phyloP scores from a whole-genome alignment of 2,888 invertebrate genomes.

The Melieria picta region DNA sequence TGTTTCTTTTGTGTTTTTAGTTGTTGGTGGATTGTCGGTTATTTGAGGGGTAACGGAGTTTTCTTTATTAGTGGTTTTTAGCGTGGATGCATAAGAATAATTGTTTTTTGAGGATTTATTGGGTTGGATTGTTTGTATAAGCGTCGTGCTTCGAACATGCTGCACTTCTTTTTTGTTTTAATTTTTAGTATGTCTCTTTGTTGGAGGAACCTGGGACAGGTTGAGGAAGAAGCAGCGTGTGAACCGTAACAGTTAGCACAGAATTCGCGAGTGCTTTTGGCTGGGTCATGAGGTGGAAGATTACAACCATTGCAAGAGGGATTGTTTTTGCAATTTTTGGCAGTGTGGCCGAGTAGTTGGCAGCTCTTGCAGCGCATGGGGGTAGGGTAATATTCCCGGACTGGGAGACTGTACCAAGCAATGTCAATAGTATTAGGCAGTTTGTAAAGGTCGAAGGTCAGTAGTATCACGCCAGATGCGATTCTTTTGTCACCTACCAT shows the following conservation, averaged over 20 bases:
- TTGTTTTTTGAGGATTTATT: too few species aligned
- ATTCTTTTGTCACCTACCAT: constrained; percentile 13
- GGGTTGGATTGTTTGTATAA: not conserved
- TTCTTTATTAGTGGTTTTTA: too few species aligned
- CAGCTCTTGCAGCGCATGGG: constrained; percentile 37
- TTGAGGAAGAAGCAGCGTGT: constrained; percentile 6
- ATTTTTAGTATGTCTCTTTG: not conserved
- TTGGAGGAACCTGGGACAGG: not conserved
- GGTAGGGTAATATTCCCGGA: constrained; percentile 34
- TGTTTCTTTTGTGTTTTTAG: too few species aligned
- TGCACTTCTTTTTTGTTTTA: not conserved
- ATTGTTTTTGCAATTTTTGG: not conserved
- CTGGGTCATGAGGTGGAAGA: not conserved
- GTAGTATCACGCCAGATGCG: constrained; percentile 28
- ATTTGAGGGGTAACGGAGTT: too few species aligned
- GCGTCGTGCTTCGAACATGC: not conserved
- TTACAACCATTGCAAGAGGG: constrained; percentile 1
- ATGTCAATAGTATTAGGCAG: constrained; percentile 22
- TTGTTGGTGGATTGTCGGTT: too few species aligned
- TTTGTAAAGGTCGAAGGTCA: constrained; percentile 35
- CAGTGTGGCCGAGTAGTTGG: constrained; percentile 13
- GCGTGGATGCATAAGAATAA: too few species aligned
- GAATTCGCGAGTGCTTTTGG: not conserved
- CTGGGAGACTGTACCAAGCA: constrained; percentile 33
- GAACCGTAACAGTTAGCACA: constrained; percentile 16